phyloP scores from a whole-genome alignment of 2,113 vertebrate genomes.

The Stegastes partitus region DNA sequence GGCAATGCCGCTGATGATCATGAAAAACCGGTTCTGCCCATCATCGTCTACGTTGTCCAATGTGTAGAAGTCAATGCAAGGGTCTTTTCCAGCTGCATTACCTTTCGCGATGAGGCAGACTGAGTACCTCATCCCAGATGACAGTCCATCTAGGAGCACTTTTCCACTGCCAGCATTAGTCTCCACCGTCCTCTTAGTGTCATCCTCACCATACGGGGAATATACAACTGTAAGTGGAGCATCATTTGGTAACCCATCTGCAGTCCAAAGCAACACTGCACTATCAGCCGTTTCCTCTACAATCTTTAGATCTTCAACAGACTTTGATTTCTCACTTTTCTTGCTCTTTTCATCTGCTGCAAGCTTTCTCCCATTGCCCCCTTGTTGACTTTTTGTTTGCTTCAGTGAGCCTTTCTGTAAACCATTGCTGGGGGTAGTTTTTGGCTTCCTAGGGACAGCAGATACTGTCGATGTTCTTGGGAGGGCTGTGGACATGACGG shows the following conservation, averaged over 20 bases:
- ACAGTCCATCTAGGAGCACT: slow-evolving; percentile 89
- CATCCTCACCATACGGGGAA: slow-evolving; percentile 90
- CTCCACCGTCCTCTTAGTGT: slow-evolving; percentile 87
- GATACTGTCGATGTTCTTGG: slow-evolving; percentile 41
- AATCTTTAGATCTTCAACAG: slow-evolving; percentile 87
- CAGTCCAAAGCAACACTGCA: slow-evolving; percentile 91
- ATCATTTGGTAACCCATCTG: slow-evolving; percentile 75
- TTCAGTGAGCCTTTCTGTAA: slow-evolving; percentile 76
- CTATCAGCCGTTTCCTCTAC: slow-evolving; percentile 88
- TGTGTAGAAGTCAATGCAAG: slow-evolving; percentile 93
- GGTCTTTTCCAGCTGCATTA: slow-evolving; percentile 85
- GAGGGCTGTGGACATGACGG: slow-evolving; percentile 30
- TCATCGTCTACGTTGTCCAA: slow-evolving; percentile 69
- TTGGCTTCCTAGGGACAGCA: slow-evolving; percentile 41
- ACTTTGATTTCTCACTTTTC: slow-evolving; percentile 73
- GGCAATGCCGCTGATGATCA: slow-evolving; percentile 84
- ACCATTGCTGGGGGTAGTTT: slow-evolving; percentile 53
- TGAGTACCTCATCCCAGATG: slow-evolving; percentile 88
- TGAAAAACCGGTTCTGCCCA: slow-evolving; percentile 79
- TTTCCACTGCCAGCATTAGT: slow-evolving; percentile 87
- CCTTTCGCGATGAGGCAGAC: slow-evolving; percentile 92
- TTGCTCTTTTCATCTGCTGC: slow-evolving; percentile 77
- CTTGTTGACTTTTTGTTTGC: slow-evolving; percentile 68
- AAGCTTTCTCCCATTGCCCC: slow-evolving; percentile 71
- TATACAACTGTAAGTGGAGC: slow-evolving; percentile 88